Evolutionary conservation across 2,888 invertebrate genomes (phyloP), one percentile per base, ranked within the genome.

Genomic region (Brachycybe producta): DNA sequence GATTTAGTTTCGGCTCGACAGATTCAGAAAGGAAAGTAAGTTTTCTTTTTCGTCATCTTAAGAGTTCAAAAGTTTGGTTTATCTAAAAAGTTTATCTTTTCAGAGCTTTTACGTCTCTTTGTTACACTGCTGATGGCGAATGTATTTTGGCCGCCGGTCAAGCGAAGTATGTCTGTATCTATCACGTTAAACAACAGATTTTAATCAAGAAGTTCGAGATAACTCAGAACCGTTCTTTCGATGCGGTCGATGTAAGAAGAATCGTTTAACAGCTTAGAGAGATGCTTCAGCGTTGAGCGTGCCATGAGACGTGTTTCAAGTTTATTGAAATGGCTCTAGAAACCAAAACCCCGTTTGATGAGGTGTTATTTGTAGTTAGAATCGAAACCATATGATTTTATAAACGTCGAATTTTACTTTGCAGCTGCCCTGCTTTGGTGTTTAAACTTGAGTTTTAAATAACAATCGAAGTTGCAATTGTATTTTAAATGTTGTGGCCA

Each of bases 91-190:
- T 32, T 32, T 54, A 50, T 51, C 56, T 58, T 70, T 73, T 24
- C 68, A 94, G 92, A 66, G 82, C 85, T 0, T 98, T 97, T 67
- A 84, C 84, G 2, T 80, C 84, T 2, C 71, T 98, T 49, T 85
- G 87, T 61, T 99, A 94, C 65, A 85, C 94, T 0, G 86, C 94
- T 0, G 94, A 98, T 71, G 97, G 97, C 0, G 74, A 78, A 47
- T 85, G 80, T 61, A 69, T 99, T 3, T 68, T 99, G 30, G 94
- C 91, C 17, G 98, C 81, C 5, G 98, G 98, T 0, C 84, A 85
- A 62, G 91, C 94, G 0, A 88, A 92, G 66, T 81, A 85, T 66
- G 82, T 98, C 40, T 98, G 97, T 61, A 80, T 98, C 55, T 99
- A 97, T 68, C 84, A 86, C 63, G 77, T 90, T 0, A 70, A 71